Conservation (phyloP, 2,113 vertebrate species). For the Ascaphus truei region DNA sequence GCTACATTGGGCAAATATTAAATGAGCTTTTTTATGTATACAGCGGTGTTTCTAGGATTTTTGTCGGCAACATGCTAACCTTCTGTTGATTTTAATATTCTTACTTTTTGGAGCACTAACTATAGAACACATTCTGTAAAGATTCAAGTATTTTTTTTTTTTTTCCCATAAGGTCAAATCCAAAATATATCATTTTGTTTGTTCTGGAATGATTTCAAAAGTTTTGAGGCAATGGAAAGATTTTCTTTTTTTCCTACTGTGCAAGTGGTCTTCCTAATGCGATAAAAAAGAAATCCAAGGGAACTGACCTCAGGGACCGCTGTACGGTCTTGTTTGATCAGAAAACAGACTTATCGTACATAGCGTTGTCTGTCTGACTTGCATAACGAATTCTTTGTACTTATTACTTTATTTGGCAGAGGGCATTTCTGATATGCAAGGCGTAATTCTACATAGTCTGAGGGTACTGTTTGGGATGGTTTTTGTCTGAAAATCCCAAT, state of each 20-base stretch:
- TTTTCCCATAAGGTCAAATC: constrained; percentile 21
- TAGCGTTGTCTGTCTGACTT: no score
- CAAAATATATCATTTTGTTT: constrained; percentile 4
- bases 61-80: no score
- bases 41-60: no score
- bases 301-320: background rate
- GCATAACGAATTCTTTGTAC: no score
- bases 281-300: background rate
- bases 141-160: background rate
- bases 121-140: background rate
- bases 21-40: no score
- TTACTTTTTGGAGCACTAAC: background rate
- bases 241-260: background rate
- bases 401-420: no score
- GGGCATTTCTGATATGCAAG: no score
- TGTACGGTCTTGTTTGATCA: background rate
- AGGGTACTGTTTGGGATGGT: no score
- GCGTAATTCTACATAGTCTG: no score
- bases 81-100: background rate
- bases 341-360: background rate
- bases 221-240: constrained; percentile 13
- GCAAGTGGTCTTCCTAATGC: background rate
- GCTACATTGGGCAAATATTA: no score
- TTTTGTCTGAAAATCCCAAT: no score
- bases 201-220: constrained; percentile 11